Evolutionary conservation across 2,113 vertebrate species (phyloP).

Genomic region (Corvus cornix): DNA sequence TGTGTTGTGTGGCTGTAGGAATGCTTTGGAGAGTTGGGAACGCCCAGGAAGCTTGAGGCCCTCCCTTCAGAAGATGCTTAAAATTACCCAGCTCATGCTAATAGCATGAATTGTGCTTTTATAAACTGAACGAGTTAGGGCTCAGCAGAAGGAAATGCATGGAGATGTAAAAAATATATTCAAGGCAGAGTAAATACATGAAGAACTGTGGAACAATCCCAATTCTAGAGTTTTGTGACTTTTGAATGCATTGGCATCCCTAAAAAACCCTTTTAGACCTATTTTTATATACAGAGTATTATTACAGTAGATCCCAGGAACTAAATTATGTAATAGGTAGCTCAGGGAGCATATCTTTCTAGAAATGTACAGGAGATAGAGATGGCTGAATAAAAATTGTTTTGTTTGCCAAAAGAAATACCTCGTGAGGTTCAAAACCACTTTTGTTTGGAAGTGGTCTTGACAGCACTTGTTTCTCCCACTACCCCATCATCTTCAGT

Average conservation of each 20-base stretch:
- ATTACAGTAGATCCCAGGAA: not conserved
- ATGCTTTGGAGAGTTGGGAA: not conserved
- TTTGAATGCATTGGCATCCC: not conserved
- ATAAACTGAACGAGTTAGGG: accelerated
- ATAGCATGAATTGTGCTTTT: not conserved
- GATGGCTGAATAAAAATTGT: not conserved
- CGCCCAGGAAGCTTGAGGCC: not conserved
- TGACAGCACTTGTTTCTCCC: not conserved
- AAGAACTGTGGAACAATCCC: not conserved
- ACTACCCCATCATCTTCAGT: not conserved
- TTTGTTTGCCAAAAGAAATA: not conserved
- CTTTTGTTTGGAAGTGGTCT: not conserved
- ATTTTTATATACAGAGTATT: not conserved
- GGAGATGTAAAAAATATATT: not conserved
- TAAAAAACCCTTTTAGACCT: not conserved
- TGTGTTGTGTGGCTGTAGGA: accelerated
- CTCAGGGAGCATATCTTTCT: not conserved
- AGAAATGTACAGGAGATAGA: not conserved
- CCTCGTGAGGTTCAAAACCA: not conserved
- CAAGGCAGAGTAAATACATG: not conserved
- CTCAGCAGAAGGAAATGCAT: not conserved
- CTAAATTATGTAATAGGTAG: not conserved
- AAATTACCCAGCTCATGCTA: not conserved
- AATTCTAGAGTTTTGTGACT: not conserved
- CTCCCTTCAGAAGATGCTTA: not conserved